Evolutionary conservation across 2,888 invertebrate genomes (phyloP).

Genomic region (Cryptosula pallasiana): DNA sequence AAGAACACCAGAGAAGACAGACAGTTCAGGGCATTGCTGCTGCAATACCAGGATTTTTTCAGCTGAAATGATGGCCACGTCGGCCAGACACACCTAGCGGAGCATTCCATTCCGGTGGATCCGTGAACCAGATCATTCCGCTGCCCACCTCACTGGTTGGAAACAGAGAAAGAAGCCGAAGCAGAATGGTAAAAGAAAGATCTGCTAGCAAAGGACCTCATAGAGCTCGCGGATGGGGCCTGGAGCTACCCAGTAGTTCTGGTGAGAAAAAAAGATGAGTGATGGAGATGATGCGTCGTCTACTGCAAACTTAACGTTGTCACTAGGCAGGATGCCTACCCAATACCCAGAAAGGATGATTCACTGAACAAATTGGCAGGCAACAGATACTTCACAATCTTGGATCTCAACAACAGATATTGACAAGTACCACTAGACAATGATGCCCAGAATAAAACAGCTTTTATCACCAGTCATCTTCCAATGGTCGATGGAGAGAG

Average conservation of each 20-base stretch:
- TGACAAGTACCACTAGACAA: conserved; percentile 32
- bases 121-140: not conserved
- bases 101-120: not conserved
- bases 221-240: not conserved
- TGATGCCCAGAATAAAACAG: conserved; percentile 31
- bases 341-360: conserved; percentile 25
- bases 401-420: conserved; percentile 29
- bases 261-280: not conserved
- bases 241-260: not conserved
- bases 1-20: no score
- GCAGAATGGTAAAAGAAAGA: no score
- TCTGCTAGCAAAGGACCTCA: no score
- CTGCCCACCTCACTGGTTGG: not conserved
- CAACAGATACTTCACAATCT: not conserved
- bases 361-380: not conserved
- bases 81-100: not conserved
- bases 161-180: no score
- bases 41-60: no score
- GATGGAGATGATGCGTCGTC: not conserved
- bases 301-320: not conserved
- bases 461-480: conserved; percentile 30
- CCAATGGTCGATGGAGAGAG: conserved; percentile 30
- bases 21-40: no score
- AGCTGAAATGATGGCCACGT: no score
- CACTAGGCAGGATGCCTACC: no score